Conservation (phyloP, 2,888 invertebrate species). For the Drosophila subsilvestris region DNA sequence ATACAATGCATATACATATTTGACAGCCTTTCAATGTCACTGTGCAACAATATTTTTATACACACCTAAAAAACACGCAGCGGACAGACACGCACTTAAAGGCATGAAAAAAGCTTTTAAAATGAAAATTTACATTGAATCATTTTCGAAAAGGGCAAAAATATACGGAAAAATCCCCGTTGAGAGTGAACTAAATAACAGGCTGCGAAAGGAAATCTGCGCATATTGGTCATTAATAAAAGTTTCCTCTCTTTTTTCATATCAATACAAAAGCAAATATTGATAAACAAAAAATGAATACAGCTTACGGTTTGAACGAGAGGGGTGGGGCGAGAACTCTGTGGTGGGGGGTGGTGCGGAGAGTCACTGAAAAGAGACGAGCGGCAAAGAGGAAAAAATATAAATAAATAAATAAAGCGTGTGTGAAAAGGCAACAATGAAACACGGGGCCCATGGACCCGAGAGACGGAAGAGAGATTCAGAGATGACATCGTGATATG, state of each 20-base stretch:
- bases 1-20: constrained; percentile 20
- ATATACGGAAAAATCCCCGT: constrained; percentile 13
- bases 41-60: constrained; percentile 32
- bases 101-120: constrained; percentile 48
- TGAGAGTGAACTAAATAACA: constrained; percentile 46
- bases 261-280: constrained; percentile 65
- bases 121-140: constrained; percentile 54
- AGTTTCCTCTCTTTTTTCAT: constrained; percentile 36
- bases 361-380: constrained; percentile 15
- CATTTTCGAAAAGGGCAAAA: constrained; percentile 22
- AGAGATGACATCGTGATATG: constrained; percentile 46
- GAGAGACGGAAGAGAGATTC: background rate
- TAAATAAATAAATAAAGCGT: constrained; percentile 55
- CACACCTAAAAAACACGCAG: constrained; percentile 5
- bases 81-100: constrained; percentile 33
- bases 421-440: constrained; percentile 65
- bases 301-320: constrained; percentile 26
- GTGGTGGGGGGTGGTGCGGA: background rate
- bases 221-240: constrained; percentile 79
- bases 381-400: constrained; percentile 23
- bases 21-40: constrained; percentile 48
- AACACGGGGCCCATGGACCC: constrained; percentile 32
- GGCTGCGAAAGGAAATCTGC: constrained; percentile 68
- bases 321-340: constrained; percentile 24
- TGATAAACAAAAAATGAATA: constrained; percentile 66